Conservation (phyloP, 2,888 invertebrate genomes). For the Sinopyrophorus schimmeli region DNA sequence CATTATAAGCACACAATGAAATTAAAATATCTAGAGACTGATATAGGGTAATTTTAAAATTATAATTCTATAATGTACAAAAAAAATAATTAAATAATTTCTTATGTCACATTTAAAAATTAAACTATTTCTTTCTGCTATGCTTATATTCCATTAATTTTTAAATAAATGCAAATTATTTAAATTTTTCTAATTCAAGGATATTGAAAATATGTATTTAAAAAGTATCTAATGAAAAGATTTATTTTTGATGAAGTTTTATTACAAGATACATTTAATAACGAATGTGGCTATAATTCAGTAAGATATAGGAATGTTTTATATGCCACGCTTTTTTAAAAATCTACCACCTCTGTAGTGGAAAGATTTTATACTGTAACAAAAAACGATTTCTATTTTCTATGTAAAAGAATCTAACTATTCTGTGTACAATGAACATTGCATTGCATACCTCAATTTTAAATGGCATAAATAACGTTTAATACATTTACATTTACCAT, state of each 20-base stretch:
- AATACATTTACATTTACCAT: constrained; percentile 13
- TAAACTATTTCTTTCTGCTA: too few relatives aligned
- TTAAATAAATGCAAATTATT: too few relatives aligned
- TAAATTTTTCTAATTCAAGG: too few relatives aligned
- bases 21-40: too few relatives aligned
- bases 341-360: constrained; percentile 37
- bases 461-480: background rate
- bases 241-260: constrained; percentile 21
- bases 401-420: constrained; percentile 13
- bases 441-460: constrained; percentile 15
- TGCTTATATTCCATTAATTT: too few relatives aligned
- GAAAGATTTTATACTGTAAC: constrained; percentile 33
- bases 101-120: too few relatives aligned
- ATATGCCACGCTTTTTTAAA: constrained; percentile 39
- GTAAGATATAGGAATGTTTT: constrained; percentile 38
- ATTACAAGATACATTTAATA: constrained; percentile 21
- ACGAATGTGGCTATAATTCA: constrained; percentile 14
- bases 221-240: too few relatives aligned
- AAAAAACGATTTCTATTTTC: constrained; percentile 20
- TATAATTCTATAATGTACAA: too few relatives aligned
- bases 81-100: too few relatives aligned
- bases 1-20: too few relatives aligned
- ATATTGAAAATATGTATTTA: too few relatives aligned
- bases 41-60: too few relatives aligned
- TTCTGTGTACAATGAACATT: constrained; percentile 17